phyloP scores from a whole-genome alignment of 2,797 vertebrate species.

The Eleutherodactylus coqui region DNA sequence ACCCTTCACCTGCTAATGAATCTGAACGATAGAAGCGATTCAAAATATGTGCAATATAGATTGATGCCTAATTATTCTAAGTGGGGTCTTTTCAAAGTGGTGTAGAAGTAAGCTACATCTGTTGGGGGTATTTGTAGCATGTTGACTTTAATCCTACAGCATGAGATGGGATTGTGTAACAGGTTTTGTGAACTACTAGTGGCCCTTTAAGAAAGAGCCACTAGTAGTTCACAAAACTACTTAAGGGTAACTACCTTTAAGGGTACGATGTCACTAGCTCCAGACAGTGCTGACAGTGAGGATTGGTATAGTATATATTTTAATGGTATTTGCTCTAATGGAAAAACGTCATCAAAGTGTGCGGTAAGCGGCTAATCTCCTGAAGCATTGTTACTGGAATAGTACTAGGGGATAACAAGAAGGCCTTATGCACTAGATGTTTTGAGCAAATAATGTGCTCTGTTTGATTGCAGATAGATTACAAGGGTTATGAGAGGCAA shows the following conservation, averaged over 20 bases:
- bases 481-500: conserved; percentile 28
- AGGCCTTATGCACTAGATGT: conserved; percentile 26
- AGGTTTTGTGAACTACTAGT: neutral
- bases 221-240: too few relatives aligned
- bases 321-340: neutral
- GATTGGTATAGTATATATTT: neutral
- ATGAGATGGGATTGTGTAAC: neutral
- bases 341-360: neutral
- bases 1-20: neutral
- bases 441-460: conserved; percentile 35
- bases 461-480: conserved; percentile 38
- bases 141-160: neutral
- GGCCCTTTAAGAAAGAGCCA: too few relatives aligned
- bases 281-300: neutral
- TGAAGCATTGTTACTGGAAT: neutral
- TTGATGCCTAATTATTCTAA: neutral
- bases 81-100: neutral
- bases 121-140: neutral
- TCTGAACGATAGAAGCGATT: neutral
- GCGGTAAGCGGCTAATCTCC: conserved; percentile 17
- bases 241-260: too few relatives aligned
- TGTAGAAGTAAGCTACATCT: neutral
- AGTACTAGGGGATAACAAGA: neutral
- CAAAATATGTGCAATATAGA: neutral
- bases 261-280: too few relatives aligned